A percentile compares a stretch with the other conserved stretches of the same genome.
Evolutionary conservation across 2,888 invertebrate genomes (phyloP).

Genomic region (Heliconius aoede): DNA sequence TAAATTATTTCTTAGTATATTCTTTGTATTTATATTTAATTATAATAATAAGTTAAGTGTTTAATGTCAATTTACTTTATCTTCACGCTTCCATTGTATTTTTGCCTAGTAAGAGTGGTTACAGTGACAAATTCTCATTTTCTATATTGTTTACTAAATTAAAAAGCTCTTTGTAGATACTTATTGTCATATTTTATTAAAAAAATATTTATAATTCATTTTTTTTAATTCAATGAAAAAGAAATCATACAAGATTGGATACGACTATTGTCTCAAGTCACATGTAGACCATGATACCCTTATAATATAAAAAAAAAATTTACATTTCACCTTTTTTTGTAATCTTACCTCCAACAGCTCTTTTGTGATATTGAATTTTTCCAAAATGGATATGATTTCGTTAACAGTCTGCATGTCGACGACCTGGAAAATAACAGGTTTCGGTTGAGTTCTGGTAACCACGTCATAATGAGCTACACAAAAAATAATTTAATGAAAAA

Average conservation of each 20-base stretch:
- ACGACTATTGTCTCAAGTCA: too few relatives aligned
- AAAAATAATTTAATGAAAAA: not conserved
- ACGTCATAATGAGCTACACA: not conserved
- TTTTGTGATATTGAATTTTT: conserved; percentile 94
- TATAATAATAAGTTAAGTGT: not conserved
- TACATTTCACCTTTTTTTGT: not conserved
- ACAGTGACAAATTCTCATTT: too few relatives aligned
- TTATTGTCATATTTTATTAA: too few relatives aligned
- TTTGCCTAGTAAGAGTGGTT: not conserved
- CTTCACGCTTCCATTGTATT: not conserved
- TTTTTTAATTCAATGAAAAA: too few relatives aligned
- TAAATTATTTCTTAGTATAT: not conserved
- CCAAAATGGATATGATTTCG: conserved; percentile 96
- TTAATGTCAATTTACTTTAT: not conserved
- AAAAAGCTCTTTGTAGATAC: too few relatives aligned
- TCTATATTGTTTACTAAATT: too few relatives aligned
- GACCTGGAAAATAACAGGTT: conserved; percentile 86
- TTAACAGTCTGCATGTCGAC: conserved; percentile 96
- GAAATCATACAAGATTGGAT: too few relatives aligned
- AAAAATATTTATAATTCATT: too few relatives aligned
- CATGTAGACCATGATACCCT: not conserved
- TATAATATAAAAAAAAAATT: too few relatives aligned
- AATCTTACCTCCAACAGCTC: conserved; percentile 92
- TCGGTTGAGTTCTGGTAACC: conserved; percentile 23
- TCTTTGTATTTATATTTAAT: not conserved